Base-by-base conservation (phyloP, 1,140 invertebrate genomes). In the Metaphire vulgaris region DNA sequence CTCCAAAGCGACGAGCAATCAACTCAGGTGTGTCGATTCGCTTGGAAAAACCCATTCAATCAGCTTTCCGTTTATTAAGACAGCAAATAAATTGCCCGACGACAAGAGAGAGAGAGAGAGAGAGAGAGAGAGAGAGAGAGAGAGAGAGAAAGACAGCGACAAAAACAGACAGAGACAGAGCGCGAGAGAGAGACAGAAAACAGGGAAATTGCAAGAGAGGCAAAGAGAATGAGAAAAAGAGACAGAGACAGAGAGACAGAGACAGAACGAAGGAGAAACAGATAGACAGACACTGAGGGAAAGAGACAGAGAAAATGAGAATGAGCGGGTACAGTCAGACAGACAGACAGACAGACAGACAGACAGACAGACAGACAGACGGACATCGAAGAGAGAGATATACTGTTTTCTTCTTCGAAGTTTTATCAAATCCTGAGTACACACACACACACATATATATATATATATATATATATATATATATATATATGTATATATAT, bases 21-120 rank as follows among this genome's bases (percentile, higher is more conserved):
- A n/a, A n/a, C n/a, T n/a, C n/a, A n/a, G n/a, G n/a, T n/a, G n/a
- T n/a, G n/a, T n/a, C n/a, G n/a, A n/a, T n/a, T n/a, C n/a, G n/a
- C n/a, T n/a, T n/a, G n/a, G n/a, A n/a, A n/a, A n/a, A n/a, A n/a
- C n/a, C n/a, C n/a, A n/a, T n/a, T n/a, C n/a, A n/a, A n/a, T n/a
- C n/a, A n/a, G n/a, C n/a, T n/a, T n/a, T n/a, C n/a, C n/a, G n/a
- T n/a, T n/a, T n/a, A n/a, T n/a, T n/a, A n/a, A n/a, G n/a, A n/a
- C n/a, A n/a, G n/a, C n/a, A n/a, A n/a, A n/a, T n/a, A n/a, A n/a
- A n/a, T n/a, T n/a, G n/a, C n/a, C n/a, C n/a, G n/a, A n/a, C n/a
- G n/a, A n/a, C n/a, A 26, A 69, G 68, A 69, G 68, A 31, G 68
- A 69, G 68, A 69, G 30, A 69, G 68, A 69, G 68, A 69, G 68